Evolutionary conservation across 2,797 vertebrate species (phyloP), one percentile per base, ranked within the genome.

Genomic region (Podarcis siculus): DNA sequence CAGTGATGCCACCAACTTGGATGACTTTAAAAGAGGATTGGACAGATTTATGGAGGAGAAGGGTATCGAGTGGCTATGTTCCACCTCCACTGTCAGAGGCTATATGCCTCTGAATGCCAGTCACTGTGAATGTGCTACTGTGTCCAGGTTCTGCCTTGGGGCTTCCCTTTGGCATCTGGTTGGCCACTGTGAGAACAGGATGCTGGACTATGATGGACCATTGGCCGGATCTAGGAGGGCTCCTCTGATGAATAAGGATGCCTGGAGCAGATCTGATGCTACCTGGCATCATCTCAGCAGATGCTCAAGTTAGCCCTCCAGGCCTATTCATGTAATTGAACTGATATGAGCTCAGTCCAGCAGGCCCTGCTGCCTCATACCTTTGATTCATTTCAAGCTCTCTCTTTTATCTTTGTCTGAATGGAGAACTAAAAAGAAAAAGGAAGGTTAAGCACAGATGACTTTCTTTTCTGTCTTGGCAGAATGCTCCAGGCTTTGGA

Each of bases 401-500:
- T 30, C 49, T 55, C 27, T 58, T 85, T 83, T 49, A 76, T 77
- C 58, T 79, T 85, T 75, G 5, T 66, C 82, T 81, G 58, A 81
- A 76, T 69, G 39, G 42, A 86, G 79, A 85, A 85, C 49, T 76
- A 23, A 67, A 9, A 64, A 71, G 2, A 58, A 21, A 9, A 30
- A 67, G 55, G 49, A 80, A 69, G 71, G 25, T 67, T 55, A 86
- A 85, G 37, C 8, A 12, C 42, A 80, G 61, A 89, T 76, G 39
- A 81, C 55, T 35, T 89, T 85, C 55, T 39, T 27, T 82, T 86
- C 76, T 77, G 25, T 79, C 58, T 58, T 77, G 75, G 55, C 35
- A 72, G 55, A 72, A 78, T 15, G 7, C 25, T 83, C 49, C 32
- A 81, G 5, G 27, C 35, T 78, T 83, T 79, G 49, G 81, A 78